phyloP scores from a whole-genome alignment of 1,140 invertebrate species.

The Drosophila repleta region DNA sequence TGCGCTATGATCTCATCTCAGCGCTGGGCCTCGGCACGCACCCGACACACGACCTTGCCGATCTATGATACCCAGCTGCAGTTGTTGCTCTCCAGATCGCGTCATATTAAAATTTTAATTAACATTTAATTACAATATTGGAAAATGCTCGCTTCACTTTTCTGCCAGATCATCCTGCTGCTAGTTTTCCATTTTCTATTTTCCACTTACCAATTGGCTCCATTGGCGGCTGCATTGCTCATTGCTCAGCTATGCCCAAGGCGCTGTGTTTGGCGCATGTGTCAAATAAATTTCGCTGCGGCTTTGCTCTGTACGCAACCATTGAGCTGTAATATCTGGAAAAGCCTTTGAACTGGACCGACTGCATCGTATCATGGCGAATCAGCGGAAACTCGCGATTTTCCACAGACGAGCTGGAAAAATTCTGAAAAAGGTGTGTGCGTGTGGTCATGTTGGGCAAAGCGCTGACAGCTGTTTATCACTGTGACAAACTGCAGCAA shows the following conservation, averaged over 20 bases:
- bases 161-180: slow-evolving; percentile 35
- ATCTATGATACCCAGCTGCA: slow-evolving; percentile 16
- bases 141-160: slow-evolving; percentile 20
- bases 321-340: slow-evolving; percentile 68
- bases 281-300: slow-evolving; percentile 74
- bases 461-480: slow-evolving; percentile 37
- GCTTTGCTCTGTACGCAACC: slow-evolving; percentile 43
- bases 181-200: slow-evolving; percentile 14
- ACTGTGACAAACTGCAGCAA: slow-evolving; percentile 37
- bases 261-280: slow-evolving; percentile 45
- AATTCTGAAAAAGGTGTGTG: slow-evolving; percentile 29
- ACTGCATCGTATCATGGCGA: slow-evolving; percentile 42
- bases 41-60: slow-evolving; percentile 64
- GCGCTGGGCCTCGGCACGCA: slow-evolving; percentile 57
- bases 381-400: slow-evolving; percentile 58
- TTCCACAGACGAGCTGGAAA: slow-evolving; percentile 32
- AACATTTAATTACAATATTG: slow-evolving; percentile 57
- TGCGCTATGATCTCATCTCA: slow-evolving; percentile 68
- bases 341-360: slow-evolving; percentile 69
- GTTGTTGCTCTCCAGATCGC: background rate
- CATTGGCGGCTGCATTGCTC: slow-evolving; percentile 35
- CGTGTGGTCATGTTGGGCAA: background rate
- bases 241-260: slow-evolving; percentile 28
- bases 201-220: slow-evolving; percentile 25
- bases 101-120: slow-evolving; percentile 72